A percentile compares a stretch with the other conserved stretches of the same genome.
phyloP scores from a whole-genome alignment of 2,797 vertebrate genomes.

The Glossophaga mutica region DNA sequence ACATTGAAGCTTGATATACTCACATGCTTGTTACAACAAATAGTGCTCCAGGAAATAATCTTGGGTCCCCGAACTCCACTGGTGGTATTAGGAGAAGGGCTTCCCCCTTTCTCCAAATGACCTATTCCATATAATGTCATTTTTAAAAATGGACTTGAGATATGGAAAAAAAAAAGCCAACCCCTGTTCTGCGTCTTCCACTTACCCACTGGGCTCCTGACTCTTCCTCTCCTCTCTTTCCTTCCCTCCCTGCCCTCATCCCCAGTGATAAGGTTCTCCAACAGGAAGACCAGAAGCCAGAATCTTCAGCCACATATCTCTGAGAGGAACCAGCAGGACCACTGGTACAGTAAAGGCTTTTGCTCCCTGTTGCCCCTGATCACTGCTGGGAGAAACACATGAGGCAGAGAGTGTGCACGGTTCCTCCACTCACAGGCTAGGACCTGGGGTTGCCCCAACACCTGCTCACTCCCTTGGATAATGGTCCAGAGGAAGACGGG shows the following conservation, averaged over 20 bases:
- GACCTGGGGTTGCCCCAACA: neutral
- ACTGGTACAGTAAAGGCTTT: neutral
- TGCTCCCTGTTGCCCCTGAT: neutral
- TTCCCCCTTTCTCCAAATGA: neutral
- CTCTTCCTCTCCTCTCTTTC: neutral
- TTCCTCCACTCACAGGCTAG: neutral
- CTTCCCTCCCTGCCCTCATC: neutral
- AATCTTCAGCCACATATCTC: neutral
- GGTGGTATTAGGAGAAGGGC: neutral
- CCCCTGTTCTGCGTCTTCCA: neutral
- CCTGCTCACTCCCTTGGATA: neutral
- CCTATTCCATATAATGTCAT: neutral
- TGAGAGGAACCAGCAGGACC: neutral
- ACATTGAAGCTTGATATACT: no score
- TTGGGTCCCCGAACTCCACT: neutral
- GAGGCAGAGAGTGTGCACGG: neutral
- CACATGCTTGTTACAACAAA: neutral
- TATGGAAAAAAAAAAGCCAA: neutral
- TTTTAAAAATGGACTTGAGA: neutral
- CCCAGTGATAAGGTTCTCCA: neutral
- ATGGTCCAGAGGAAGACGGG: neutral
- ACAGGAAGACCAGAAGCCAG: neutral
- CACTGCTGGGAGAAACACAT: neutral
- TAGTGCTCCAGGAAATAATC: neutral
- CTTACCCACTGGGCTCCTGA: neutral